Percentiles rank a stretch among this genome's conserved stretches.
These are phyloP conservation scores for Azorinus chamasolen DNA, from an alignment of 2,888 invertebrate species.

Conservation along the genomic window DNA sequence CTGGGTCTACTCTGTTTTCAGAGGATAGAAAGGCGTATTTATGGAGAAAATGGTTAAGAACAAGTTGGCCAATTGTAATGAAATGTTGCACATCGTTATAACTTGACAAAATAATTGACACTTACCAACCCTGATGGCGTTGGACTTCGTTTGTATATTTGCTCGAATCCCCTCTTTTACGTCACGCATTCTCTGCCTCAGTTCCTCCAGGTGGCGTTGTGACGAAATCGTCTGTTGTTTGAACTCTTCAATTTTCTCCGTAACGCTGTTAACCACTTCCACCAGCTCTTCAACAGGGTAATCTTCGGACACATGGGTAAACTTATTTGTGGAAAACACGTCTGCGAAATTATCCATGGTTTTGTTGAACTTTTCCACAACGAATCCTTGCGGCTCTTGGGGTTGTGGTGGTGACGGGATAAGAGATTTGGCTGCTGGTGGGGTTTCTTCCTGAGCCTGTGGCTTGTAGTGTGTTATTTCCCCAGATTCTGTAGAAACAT, in stretches of 20 bases:
- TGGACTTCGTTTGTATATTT: constrained; percentile 71
- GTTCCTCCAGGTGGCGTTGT: constrained; percentile 71
- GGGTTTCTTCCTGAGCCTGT: constrained; percentile 1
- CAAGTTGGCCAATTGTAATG: no score
- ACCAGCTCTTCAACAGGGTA: constrained; percentile 78
- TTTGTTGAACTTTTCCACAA: constrained; percentile 70
- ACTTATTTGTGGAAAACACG: constrained; percentile 68
- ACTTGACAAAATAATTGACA: no score
- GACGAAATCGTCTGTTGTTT: constrained; percentile 70
- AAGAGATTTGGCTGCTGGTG: neutral
- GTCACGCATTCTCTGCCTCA: constrained; percentile 71
- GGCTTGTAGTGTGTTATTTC: neutral
- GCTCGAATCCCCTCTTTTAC: constrained; percentile 75
- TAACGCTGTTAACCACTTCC: constrained; percentile 68
- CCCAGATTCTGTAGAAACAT: no score
- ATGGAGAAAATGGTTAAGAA: no score
- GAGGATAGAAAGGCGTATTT: no score
- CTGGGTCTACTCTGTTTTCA: no score
- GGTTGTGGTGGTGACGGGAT: constrained; percentile 32
- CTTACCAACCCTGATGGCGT: constrained; percentile 70
- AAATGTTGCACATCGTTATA: no score
- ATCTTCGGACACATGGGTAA: constrained; percentile 67
- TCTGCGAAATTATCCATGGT: constrained; percentile 68
- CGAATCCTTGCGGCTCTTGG: constrained; percentile 62
- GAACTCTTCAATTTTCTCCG: constrained; percentile 74